Conservation (phyloP, 2,113 vertebrate species). For the Sorex araneus region DNA sequence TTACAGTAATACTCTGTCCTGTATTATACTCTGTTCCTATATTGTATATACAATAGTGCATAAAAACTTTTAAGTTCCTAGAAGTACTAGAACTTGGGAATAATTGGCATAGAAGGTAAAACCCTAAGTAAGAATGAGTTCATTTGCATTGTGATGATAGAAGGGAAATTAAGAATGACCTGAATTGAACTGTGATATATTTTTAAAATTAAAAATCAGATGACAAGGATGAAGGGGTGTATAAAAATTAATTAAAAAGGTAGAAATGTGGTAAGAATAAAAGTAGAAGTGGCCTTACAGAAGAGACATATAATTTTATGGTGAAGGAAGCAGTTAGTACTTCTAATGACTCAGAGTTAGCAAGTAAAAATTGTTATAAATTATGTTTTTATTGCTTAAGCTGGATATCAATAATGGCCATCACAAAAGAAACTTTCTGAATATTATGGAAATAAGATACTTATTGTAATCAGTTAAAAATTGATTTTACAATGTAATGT, state of each 20-base stretch:
- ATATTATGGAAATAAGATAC: background rate
- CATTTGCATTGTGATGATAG: background rate
- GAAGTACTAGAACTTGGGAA: background rate
- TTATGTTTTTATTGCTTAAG: background rate
- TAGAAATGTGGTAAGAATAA: background rate
- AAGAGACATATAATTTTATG: background rate
- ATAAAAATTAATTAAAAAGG: background rate
- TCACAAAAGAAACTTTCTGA: background rate
- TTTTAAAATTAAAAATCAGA: background rate
- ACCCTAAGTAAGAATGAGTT: background rate
- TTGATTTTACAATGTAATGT: background rate
- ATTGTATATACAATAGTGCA: background rate
- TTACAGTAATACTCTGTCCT: background rate
- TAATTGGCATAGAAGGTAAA: background rate
- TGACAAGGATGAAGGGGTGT: background rate
- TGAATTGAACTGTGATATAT: background rate
- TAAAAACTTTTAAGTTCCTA: background rate
- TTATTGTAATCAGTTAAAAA: background rate
- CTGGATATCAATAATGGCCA: background rate
- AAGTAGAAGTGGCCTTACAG: background rate
- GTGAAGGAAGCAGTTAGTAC: background rate
- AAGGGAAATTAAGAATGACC: background rate
- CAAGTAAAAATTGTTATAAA: background rate
- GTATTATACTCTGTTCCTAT: rapidly evolving
- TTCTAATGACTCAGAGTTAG: background rate